Evolutionary conservation across 2,888 invertebrate genomes (phyloP).

Genomic region (Ommatoiulus sabulosus): DNA sequence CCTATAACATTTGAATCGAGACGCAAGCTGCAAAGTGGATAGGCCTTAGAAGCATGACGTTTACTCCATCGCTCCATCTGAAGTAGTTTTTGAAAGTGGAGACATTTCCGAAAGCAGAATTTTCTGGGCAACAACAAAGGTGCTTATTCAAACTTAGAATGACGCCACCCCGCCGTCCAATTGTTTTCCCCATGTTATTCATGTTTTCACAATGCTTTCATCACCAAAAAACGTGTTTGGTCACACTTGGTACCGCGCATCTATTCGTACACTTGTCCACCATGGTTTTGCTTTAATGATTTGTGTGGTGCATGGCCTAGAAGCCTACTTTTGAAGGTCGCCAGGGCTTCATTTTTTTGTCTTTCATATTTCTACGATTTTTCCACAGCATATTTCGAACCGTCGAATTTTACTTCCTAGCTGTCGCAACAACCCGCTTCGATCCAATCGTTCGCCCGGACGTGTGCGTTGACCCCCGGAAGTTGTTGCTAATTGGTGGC

Average conservation of each 20-base stretch:
- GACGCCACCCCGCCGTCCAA: neutral
- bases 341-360: neutral
- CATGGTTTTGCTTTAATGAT: neutral
- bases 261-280: neutral
- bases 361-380: neutral
- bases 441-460: neutral
- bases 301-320: neutral
- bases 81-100: no score
- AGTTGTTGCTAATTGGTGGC: neutral
- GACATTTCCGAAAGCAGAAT: no score
- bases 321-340: conserved; percentile 35
- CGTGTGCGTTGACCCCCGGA: conserved; percentile 43
- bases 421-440: neutral
- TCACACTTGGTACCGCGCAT: neutral
- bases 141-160: neutral
- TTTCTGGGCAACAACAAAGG: no score
- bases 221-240: neutral
- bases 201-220: neutral
- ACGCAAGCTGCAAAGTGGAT: no score
- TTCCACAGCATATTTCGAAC: neutral
- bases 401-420: neutral
- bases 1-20: no score
- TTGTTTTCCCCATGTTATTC: neutral
- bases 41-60: no score
- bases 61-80: no score